These are phyloP conservation scores for Ceuthmochares aereus DNA, from an alignment of 2,113 vertebrate species.

Conservation along the genomic window DNA sequence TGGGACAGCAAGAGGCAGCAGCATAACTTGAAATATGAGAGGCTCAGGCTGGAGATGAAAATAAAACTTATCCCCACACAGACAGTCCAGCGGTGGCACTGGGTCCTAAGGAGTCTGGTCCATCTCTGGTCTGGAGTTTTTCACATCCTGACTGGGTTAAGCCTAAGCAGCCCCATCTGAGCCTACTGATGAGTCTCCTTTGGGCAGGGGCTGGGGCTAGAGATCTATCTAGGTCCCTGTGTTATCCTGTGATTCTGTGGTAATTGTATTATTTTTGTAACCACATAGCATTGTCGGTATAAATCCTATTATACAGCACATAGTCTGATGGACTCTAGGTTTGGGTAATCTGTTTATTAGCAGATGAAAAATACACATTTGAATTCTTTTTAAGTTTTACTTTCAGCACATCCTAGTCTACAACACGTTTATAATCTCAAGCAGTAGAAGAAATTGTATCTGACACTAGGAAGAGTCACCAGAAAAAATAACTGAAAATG, in stretches of 20 bases:
- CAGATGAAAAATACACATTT: neutral
- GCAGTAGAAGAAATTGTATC: neutral
- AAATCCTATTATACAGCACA: neutral
- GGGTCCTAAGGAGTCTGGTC: fast-evolving
- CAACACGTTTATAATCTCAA: neutral
- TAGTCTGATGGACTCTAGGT: neutral
- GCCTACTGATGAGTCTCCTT: neutral
- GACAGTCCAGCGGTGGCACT: fast-evolving
- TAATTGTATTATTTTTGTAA: neutral
- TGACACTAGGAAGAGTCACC: neutral
- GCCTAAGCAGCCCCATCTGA: neutral
- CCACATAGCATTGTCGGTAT: neutral
- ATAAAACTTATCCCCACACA: fast-evolving
- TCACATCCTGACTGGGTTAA: fast-evolving
- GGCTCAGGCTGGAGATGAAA: neutral
- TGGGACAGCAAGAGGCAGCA: fast-evolving
- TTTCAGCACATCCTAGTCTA: neutral
- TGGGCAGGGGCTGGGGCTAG: fast-evolving
- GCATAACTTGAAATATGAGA: neutral
- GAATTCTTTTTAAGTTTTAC: neutral
- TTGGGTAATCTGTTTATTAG: neutral
- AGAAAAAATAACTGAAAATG: neutral
- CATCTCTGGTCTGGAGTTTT: neutral
- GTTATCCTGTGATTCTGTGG: neutral
- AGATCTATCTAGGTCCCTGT: neutral